Evolutionary conservation across 1,140 invertebrate species (phyloP).

Genomic region (Euschistus heros): DNA sequence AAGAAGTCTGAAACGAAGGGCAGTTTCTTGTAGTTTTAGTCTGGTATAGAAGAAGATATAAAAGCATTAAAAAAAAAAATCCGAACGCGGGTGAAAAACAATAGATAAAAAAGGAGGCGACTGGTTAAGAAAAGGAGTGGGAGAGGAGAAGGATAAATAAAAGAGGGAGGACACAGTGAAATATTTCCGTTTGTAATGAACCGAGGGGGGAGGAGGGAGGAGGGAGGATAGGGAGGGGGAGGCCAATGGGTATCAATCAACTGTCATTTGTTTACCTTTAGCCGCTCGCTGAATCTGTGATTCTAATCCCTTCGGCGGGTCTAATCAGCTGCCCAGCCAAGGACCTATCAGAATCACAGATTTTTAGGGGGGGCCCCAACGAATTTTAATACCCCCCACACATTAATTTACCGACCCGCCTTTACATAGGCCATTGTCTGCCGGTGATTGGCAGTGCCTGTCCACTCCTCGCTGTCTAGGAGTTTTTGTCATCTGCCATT

Average conservation of each 20-base stretch:
- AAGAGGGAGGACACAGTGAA: background rate
- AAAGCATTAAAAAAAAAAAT: no score
- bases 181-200: slow-evolving; percentile 17
- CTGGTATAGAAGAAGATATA: no score
- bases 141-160: no score
- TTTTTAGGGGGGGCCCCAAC: slow-evolving; percentile 2
- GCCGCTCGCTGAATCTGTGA: slow-evolving; percentile 3
- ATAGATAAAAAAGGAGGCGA: no score
- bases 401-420: slow-evolving; percentile 7
- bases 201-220: no score
- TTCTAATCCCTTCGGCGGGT: background rate
- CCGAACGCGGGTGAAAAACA: no score
- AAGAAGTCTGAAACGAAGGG: no score
- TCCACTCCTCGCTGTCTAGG: background rate
- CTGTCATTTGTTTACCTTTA: slow-evolving; percentile 9
- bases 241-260: slow-evolving; percentile 5
- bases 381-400: slow-evolving; percentile 13
- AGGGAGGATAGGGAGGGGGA: background rate
- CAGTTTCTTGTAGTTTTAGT: no score
- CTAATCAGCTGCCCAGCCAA: slow-evolving; percentile 9
- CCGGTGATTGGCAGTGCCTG: background rate
- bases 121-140: no score
- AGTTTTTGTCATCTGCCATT: background rate
- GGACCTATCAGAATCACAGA: slow-evolving; percentile 12
- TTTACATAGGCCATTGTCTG: slow-evolving; percentile 14